Evolutionary conservation across 2,888 invertebrate species (phyloP).

Genomic region (Chaetogeoica ovagalla): DNA sequence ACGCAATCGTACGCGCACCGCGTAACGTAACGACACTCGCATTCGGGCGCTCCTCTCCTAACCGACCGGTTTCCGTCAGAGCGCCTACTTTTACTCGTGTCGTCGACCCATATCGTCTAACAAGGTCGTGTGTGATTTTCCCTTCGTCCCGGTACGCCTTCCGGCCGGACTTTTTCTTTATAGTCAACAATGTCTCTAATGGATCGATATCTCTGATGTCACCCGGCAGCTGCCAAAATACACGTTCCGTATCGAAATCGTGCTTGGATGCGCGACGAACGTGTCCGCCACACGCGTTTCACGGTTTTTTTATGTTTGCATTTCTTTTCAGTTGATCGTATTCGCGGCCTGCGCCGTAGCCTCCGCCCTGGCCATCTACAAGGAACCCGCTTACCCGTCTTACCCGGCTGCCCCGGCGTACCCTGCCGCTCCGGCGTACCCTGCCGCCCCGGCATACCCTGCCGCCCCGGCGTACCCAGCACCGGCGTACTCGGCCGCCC

Average conservation of each 20-base stretch:
- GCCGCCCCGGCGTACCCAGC: constrained; percentile 47
- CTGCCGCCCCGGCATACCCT: constrained; percentile 55
- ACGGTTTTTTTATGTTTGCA: neutral
- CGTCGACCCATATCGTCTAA: neutral
- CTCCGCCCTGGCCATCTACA: constrained; percentile 54
- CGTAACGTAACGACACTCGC: no score
- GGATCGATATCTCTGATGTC: no score
- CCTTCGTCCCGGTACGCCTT: no score
- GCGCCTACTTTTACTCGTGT: constrained; percentile 27
- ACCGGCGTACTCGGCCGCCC: constrained; percentile 55
- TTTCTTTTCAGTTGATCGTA: constrained; percentile 55
- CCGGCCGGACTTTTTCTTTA: no score
- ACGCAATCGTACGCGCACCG: neutral
- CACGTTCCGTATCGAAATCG: neutral
- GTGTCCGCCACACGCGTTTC: no score
- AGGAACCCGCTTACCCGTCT: constrained; percentile 43
- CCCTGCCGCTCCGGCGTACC: constrained; percentile 49
- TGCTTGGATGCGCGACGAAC: no score
- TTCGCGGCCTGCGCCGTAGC: constrained; percentile 58
- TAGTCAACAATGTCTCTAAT: no score
- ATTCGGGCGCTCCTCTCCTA: neutral
- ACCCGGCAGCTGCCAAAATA: no score
- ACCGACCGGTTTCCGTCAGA: neutral
- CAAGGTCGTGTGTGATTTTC: neutral
- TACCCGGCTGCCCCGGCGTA: constrained; percentile 53